Conservation (phyloP, 2,888 invertebrate genomes). For the Apodemia mormo region DNA sequence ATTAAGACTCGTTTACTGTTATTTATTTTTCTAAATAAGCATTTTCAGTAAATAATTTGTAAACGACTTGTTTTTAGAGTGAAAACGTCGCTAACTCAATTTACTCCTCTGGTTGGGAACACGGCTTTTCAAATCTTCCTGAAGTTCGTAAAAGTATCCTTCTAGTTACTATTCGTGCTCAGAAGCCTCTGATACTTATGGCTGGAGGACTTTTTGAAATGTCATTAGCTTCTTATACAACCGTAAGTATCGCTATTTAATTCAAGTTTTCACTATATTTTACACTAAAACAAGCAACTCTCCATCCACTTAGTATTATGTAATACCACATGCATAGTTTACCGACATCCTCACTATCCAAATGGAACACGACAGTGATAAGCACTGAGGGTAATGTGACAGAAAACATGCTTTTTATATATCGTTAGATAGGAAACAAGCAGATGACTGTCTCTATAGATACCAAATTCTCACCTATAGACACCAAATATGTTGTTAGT, state of each 20-base stretch:
- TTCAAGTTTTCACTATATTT: neutral
- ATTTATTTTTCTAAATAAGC: neutral
- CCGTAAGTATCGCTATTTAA: slow-evolving; percentile 25
- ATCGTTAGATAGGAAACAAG: too few relatives aligned
- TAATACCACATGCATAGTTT: too few relatives aligned
- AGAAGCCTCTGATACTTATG: slow-evolving; percentile 33
- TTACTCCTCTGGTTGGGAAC: slow-evolving; percentile 35
- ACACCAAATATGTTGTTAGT: too few relatives aligned
- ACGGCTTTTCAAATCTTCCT: slow-evolving; percentile 19
- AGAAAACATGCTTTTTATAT: too few relatives aligned
- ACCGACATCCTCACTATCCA: too few relatives aligned
- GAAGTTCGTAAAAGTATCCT: slow-evolving; percentile 32
- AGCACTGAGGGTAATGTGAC: too few relatives aligned
- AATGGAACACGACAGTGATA: too few relatives aligned
- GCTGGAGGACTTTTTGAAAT: slow-evolving; percentile 39
- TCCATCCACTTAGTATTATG: too few relatives aligned
- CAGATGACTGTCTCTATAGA: too few relatives aligned
- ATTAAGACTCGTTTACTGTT: too few relatives aligned
- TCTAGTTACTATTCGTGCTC: slow-evolving; percentile 32
- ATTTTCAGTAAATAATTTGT: neutral
- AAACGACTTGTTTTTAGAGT: slow-evolving; percentile 28
- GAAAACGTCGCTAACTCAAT: slow-evolving; percentile 33
- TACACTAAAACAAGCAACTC: too few relatives aligned
- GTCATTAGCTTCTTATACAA: slow-evolving; percentile 35
- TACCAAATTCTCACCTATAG: too few relatives aligned